Evolutionary conservation across 2,113 vertebrate species (phyloP), one percentile per base, ranked within the genome.

Genomic region (Mustela lutreola): DNA sequence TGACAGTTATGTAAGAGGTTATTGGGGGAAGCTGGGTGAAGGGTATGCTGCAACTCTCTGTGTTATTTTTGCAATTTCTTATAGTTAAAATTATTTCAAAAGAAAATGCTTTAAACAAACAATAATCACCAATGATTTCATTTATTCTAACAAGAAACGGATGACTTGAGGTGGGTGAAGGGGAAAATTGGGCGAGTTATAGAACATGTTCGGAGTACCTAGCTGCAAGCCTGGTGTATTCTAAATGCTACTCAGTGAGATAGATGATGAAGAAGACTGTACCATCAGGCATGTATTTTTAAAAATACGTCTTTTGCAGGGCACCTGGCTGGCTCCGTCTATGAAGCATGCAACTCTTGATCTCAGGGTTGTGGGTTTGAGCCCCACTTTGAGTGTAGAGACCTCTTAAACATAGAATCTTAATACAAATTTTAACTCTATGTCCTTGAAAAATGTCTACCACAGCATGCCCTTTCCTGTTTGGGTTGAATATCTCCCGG

Each of bases 1-100:
- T 31, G 50, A 50, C 5, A 22, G 19, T 50, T 76, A 42, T 42
- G 5, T 79, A 89, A 85, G 26, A 36, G 50, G 7, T 79, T 70
- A 48, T 15, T n/a, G 31, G 48, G 18, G 14, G 2, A 91, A 84
- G 65, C 36, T 67, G 56, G 48, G 19, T 14, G 31, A 94, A 95
- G 58, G 28, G 24, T 56, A 82, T 31, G 16, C 15, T n/a, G 63
- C 18, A 89, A 80, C 2, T 88, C 62, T 24, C 24, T n/a, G 26
- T 71, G 39, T 71, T 76, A 53, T 70, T 94, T 92, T 81, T 86
- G 58, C 48, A 53, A 71, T 48, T 82, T 70, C 79, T 92, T 94
- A 8, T 58, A 60, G 22, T 94, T 67, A 89, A 93, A 94, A 82
- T 71, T 85, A 96, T 95, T 86, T 97, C 39, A 50, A 91, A 95